phyloP scores from a whole-genome alignment of 1,140 invertebrate genomes.

The Eurosta solidaginis region DNA sequence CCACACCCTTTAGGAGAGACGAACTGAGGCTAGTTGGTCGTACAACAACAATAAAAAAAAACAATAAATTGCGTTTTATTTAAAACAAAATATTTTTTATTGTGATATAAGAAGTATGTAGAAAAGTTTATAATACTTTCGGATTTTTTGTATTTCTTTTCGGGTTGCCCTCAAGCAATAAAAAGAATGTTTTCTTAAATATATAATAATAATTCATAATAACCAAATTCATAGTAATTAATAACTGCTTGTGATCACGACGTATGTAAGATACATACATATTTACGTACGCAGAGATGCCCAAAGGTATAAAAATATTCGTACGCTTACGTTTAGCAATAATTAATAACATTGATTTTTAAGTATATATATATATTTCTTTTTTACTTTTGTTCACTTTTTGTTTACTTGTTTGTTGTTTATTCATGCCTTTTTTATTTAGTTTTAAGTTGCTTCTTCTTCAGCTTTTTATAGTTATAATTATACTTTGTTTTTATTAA shows the following conservation, averaged over 20 bases:
- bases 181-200: conserved; percentile 28
- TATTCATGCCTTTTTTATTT: background rate
- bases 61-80: conserved; percentile 40
- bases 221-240: conserved; percentile 47
- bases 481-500: conserved; percentile 21
- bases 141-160: conserved; percentile 47
- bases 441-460: conserved; percentile 22
- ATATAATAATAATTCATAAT: conserved; percentile 29
- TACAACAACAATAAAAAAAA: conserved; percentile 6
- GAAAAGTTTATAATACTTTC: conserved; percentile 58
- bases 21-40: background rate
- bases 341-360: conserved; percentile 28
- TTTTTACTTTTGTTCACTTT: background rate
- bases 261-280: too few species aligned
- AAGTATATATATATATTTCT: conserved; percentile 20
- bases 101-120: conserved; percentile 57
- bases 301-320: conserved; percentile 28
- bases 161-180: conserved; percentile 34
- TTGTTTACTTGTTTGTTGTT: background rate
- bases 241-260: conserved; percentile 16
- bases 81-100: conserved; percentile 58
- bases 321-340: conserved; percentile 26
- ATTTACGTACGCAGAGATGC: conserved; percentile 8
- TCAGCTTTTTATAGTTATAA: conserved; percentile 10
- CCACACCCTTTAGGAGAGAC: too few species aligned